Percentiles rank a stretch among this genome's conserved stretches.
Evolutionary conservation across 2,888 invertebrate genomes (phyloP).

Genomic region (Halictus quadricinctus): DNA sequence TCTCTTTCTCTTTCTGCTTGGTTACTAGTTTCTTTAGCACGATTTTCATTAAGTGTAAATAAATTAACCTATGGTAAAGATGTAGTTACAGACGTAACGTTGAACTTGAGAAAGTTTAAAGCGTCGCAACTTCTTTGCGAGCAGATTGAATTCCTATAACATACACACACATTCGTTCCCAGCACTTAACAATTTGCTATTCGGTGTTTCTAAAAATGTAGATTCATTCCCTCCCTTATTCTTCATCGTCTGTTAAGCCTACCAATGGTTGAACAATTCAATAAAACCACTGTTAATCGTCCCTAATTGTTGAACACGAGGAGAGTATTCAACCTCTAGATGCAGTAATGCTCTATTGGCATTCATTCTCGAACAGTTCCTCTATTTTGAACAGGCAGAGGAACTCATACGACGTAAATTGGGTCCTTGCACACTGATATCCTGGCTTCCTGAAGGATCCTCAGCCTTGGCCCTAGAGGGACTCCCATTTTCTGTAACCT

Average conservation of each 20-base stretch:
- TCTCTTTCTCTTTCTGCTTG: neutral
- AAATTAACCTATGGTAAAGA: constrained; percentile 10
- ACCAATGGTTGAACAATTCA: neutral
- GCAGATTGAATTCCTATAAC: constrained; percentile 6
- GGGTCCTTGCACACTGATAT: constrained; percentile 86
- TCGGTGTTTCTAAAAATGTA: neutral
- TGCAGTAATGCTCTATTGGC: neutral
- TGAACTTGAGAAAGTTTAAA: neutral
- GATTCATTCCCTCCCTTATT: neutral
- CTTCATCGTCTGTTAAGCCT: neutral
- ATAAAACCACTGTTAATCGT: neutral
- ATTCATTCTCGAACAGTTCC: neutral
- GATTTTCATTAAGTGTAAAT: neutral
- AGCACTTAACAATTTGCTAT: constrained; percentile 10
- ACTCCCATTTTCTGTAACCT: constrained; percentile 93
- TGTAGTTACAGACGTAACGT: neutral
- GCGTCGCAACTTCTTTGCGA: neutral
- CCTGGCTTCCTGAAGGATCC: constrained; percentile 94
- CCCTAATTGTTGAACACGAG: neutral
- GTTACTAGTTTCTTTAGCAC: constrained; percentile 18
- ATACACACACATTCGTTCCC: neutral
- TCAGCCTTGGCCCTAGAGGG: constrained; percentile 93
- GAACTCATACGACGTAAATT: constrained; percentile 83
- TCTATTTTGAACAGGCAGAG: neutral
- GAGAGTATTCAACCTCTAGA: neutral